A percentile compares a stretch with the other conserved stretches of the same genome.
Evolutionary conservation across 2,797 vertebrate genomes (phyloP).

Genomic region (Thripadectes ignobilis): DNA sequence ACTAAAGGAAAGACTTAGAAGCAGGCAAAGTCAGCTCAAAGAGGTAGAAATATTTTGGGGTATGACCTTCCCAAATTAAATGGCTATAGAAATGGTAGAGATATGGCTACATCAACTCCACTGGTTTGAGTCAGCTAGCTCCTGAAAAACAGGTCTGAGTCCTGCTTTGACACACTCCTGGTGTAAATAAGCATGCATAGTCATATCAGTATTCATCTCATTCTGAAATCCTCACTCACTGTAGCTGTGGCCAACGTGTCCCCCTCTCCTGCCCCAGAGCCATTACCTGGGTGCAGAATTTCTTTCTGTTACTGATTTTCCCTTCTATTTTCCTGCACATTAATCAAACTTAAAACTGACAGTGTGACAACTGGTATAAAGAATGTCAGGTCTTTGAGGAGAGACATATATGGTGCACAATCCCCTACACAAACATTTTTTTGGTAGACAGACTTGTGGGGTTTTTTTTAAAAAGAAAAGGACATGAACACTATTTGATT

Average conservation of each 20-base stretch:
- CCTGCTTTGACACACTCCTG: not conserved
- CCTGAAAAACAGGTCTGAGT: not conserved
- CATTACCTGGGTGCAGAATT: not conserved
- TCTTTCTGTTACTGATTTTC: not conserved
- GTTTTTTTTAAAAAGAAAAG: not conserved
- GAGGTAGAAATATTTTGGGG: not conserved
- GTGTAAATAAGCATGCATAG: not conserved
- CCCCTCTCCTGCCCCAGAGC: not conserved
- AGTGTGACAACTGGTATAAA: not conserved
- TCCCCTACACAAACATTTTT: not conserved
- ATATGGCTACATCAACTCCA: not conserved
- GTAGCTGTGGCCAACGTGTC: not conserved
- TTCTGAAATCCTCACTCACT: not conserved
- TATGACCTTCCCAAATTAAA: not conserved
- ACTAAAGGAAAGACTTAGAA: not conserved
- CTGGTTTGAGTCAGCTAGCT: not conserved
- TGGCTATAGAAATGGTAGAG: not conserved
- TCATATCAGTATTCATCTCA: not conserved
- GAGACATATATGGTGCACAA: not conserved
- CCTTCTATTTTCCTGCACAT: not conserved
- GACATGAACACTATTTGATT: not conserved
- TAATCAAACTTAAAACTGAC: constrained; percentile 17
- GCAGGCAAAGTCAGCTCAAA: not conserved
- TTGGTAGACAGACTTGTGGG: not conserved
- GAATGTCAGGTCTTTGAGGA: constrained; percentile 10